A percentile compares a stretch with the other conserved stretches of the same genome.
Evolutionary conservation across 1,140 invertebrate genomes (phyloP).

Genomic region (Planococcus citri): DNA sequence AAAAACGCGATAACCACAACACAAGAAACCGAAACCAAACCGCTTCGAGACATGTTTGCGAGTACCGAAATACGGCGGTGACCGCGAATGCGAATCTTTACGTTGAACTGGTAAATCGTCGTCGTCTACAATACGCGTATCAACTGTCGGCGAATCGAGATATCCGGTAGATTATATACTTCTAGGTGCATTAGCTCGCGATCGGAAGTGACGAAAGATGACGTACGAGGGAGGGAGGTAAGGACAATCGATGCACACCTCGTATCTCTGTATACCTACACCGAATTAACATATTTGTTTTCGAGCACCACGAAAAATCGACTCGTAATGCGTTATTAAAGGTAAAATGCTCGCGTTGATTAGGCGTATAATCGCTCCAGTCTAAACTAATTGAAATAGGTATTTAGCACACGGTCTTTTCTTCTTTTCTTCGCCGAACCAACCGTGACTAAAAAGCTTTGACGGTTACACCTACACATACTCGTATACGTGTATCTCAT

Average conservation of each 20-base stretch:
- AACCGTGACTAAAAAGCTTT: slow-evolving; percentile 2
- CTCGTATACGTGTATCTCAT: no score
- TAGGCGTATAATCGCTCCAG: not conserved
- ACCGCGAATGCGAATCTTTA: not conserved
- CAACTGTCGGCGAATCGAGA: not conserved
- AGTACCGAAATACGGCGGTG: not conserved
- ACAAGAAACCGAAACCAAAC: not conserved
- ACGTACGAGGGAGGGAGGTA: no score
- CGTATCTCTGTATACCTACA: no score
- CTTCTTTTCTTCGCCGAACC: not conserved
- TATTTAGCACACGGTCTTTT: slow-evolving; percentile 3
- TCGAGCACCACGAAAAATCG: not conserved
- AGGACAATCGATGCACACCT: no score
- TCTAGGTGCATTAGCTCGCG: no score
- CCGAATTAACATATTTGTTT: not conserved
- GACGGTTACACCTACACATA: not conserved
- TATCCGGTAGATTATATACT: no score
- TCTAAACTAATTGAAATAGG: not conserved
- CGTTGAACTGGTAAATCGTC: not conserved
- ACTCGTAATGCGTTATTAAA: not conserved
- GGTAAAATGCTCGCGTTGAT: slow-evolving; percentile 4
- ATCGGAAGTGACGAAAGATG: no score
- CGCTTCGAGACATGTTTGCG: no score
- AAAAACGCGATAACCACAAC: not conserved
- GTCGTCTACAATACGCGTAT: no score